Conservation (phyloP, 2,113 vertebrate species). For the Halcyon senegalensis region DNA sequence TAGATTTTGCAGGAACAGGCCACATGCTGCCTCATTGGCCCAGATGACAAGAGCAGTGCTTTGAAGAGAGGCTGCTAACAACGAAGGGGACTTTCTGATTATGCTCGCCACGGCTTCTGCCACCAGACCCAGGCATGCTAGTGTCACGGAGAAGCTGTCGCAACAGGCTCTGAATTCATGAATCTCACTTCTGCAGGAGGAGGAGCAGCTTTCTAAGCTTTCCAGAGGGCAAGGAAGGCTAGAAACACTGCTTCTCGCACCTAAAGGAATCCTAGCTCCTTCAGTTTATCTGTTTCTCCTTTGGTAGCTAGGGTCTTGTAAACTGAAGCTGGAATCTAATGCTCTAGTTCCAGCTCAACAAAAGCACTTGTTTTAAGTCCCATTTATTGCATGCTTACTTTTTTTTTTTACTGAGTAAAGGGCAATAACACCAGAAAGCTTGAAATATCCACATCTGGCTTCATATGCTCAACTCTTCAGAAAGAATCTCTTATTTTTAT, state of each 20-base stretch:
- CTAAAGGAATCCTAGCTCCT: neutral
- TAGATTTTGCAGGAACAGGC: neutral
- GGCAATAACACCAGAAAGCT: neutral
- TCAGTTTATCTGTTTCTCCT: neutral
- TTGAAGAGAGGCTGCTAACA: constrained; percentile 25
- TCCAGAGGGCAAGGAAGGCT: neutral
- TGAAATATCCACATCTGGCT: neutral
- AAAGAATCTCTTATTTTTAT: neutral
- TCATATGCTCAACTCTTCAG: neutral
- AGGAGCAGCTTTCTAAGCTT: neutral
- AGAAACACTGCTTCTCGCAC: neutral
- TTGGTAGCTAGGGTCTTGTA: neutral
- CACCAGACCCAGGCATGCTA: neutral
- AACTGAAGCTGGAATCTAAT: neutral
- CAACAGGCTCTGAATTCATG: neutral
- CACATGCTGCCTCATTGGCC: neutral
- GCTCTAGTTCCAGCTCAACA: neutral
- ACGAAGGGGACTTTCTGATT: neutral
- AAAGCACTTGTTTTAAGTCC: neutral
- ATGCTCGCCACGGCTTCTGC: neutral
- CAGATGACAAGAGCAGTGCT: neutral
- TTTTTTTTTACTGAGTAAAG: neutral
- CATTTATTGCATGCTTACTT: neutral
- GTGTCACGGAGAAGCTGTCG: neutral
- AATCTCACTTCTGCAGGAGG: neutral